phyloP scores from a whole-genome alignment of 2,888 invertebrate genomes.

The Copidosoma aretas region DNA sequence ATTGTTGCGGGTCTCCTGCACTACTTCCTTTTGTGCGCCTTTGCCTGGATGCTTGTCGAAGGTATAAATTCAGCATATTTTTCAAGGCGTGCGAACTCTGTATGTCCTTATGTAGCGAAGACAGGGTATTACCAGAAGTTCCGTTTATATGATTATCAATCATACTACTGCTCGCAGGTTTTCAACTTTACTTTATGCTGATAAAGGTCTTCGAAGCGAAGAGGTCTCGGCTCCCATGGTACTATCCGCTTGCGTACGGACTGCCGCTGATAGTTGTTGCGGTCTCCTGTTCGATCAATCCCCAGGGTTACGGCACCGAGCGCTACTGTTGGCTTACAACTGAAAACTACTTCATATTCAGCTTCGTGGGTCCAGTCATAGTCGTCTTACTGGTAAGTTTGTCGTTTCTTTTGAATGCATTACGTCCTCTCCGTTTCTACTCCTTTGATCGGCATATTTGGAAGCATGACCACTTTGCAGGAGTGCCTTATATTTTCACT shows the following conservation, averaged over 20 bases:
- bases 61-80: constrained; percentile 65
- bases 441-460: too few relatives aligned
- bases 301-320: constrained; percentile 82
- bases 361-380: constrained; percentile 90
- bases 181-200: constrained; percentile 93
- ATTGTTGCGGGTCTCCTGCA: constrained; percentile 87
- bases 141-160: too few relatives aligned
- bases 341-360: constrained; percentile 88
- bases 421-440: background rate
- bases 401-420: background rate
- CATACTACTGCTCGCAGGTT: constrained; percentile 67
- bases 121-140: too few relatives aligned
- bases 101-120: too few relatives aligned
- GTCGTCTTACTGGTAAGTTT: constrained; percentile 81
- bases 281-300: constrained; percentile 79
- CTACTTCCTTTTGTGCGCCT: constrained; percentile 89
- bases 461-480: too few relatives aligned
- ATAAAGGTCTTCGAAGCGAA: constrained; percentile 93
- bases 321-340: constrained; percentile 86
- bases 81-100: too few relatives aligned
- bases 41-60: constrained; percentile 97
- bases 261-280: constrained; percentile 82
- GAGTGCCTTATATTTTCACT: too few relatives aligned
- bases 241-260: constrained; percentile 87
- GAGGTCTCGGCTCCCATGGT: constrained; percentile 87